Percentiles rank a stretch among this genome's conserved stretches.
These are phyloP conservation scores for Drosophila ezoana DNA, from an alignment of 2,888 invertebrate genomes.

Conservation along the genomic window DNA sequence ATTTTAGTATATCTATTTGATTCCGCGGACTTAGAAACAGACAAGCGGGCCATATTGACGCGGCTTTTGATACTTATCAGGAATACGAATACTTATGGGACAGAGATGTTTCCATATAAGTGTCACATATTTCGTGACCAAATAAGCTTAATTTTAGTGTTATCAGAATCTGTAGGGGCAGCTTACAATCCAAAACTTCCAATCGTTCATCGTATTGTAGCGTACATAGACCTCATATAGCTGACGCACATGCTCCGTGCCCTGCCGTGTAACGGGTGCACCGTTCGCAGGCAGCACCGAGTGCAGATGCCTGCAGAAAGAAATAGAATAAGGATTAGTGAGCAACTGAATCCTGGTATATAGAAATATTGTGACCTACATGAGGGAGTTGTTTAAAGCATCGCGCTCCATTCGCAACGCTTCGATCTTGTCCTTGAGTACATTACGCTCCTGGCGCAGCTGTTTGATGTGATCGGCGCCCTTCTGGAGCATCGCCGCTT, in stretches of 20 bases:
- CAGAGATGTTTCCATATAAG: too few relatives aligned
- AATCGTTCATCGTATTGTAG: conserved; percentile 93
- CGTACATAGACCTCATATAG: conserved; percentile 97
- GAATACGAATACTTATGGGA: too few relatives aligned
- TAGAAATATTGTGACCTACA: conserved; percentile 86
- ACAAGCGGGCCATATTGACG: too few relatives aligned
- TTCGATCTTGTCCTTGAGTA: conserved; percentile 96
- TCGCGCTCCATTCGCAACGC: conserved; percentile 95
- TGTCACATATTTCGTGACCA: too few relatives aligned
- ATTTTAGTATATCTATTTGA: too few relatives aligned
- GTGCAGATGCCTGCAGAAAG: conserved; percentile 92
- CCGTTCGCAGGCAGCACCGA: conserved; percentile 97
- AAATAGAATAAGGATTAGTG: too few relatives aligned
- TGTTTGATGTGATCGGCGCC: conserved; percentile 98
- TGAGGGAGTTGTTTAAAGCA: conserved; percentile 94
- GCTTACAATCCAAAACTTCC: conserved; percentile 99
- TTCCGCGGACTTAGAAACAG: too few relatives aligned
- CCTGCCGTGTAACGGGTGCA: conserved; percentile 95
- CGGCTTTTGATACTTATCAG: too few relatives aligned
- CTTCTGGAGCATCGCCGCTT: conserved; percentile 98
- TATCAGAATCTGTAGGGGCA: too few relatives aligned
- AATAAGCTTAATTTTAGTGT: too few relatives aligned
- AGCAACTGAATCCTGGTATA: neutral
- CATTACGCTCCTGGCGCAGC: conserved; percentile 92
- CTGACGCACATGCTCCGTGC: conserved; percentile 95